Percentiles rank a stretch among this genome's conserved stretches.
Conservation (phyloP, 2,797 vertebrate species). For the Benthosema pterotum region DNA sequence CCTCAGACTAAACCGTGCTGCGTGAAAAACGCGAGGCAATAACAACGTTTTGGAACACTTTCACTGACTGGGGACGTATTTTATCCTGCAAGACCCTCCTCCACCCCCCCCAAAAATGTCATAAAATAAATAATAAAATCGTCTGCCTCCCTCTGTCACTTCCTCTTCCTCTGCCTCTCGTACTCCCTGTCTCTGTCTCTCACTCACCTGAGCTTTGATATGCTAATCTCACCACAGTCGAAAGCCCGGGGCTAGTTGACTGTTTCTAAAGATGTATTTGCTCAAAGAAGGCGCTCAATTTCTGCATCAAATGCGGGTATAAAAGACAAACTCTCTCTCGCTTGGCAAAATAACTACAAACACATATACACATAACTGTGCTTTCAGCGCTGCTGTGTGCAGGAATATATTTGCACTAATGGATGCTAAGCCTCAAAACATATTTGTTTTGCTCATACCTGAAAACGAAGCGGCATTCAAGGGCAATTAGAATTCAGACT, state of each 20-base stretch:
- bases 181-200: constrained; percentile 42
- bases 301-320: constrained; percentile 73
- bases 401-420: constrained; percentile 2
- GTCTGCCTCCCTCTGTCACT: constrained; percentile 12
- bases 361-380: constrained; percentile 40
- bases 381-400: constrained; percentile 29
- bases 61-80: constrained; percentile 60
- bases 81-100: constrained; percentile 46
- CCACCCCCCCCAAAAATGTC: no score
- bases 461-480: neutral
- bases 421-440: neutral
- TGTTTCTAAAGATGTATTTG: constrained; percentile 76
- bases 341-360: constrained; percentile 69
- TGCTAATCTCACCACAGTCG: constrained; percentile 75
- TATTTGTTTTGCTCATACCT: neutral
- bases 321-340: constrained; percentile 67
- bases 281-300: constrained; percentile 72
- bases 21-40: constrained; percentile 62
- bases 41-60: constrained; percentile 60
- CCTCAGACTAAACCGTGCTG: constrained; percentile 72
- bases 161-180: constrained; percentile 23
- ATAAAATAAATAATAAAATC: neutral
- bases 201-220: constrained; percentile 81
- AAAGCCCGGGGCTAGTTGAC: constrained; percentile 69
- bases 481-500: neutral